Evolutionary conservation across 2,888 invertebrate species (phyloP), one percentile per base, ranked within the genome.

Genomic region (Monoplex corrugatus): DNA sequence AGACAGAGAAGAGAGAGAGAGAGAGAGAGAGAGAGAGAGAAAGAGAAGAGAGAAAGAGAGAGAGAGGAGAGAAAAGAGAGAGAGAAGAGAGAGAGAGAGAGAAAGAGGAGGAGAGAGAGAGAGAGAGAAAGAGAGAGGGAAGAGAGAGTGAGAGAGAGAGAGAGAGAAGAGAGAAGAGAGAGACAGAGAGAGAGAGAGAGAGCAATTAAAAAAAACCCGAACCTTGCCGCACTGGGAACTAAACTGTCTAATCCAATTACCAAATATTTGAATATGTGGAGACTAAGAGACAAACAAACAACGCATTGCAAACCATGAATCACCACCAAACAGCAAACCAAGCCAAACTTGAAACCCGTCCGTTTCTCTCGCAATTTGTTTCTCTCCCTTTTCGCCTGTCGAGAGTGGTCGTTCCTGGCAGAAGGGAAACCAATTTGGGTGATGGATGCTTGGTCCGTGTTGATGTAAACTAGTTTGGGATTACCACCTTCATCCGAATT

Each of bases 401-500:
- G 57, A 57, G 57, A 10, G 57, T 23, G 57, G 5, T 8, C 10
- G 32, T 35, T 38, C 38, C 6, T 38, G 35, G 0, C 1, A 35
- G 75, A 38, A 38, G 5, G 8, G 75, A 75, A 75, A 75, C 75
- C 75, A 75, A 75, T 75, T 75, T 13, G 38, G 35, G 35, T 75
- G 75, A 75, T 75, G 75, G 75, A 75, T 75, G 75, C 38, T 16
- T 50, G 75, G 75, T 8, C 23, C 75, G 75, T 75, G 75, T 75
- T 38, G 75, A 75, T 75, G 75, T 75, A 75, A 75, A 75, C 75
- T 38, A 38, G 35, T 75, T 75, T 75, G 35, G 35, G 75, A 75
- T 75, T 38, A 38, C 1, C 75, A 75, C 75, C 35, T 75, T 75
- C 35, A 5, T 75, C 75, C 13, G 23, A 10, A 75, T 75, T 75